Evolutionary conservation across 2,113 vertebrate genomes (phyloP).

Genomic region (Ceuthmochares aereus): DNA sequence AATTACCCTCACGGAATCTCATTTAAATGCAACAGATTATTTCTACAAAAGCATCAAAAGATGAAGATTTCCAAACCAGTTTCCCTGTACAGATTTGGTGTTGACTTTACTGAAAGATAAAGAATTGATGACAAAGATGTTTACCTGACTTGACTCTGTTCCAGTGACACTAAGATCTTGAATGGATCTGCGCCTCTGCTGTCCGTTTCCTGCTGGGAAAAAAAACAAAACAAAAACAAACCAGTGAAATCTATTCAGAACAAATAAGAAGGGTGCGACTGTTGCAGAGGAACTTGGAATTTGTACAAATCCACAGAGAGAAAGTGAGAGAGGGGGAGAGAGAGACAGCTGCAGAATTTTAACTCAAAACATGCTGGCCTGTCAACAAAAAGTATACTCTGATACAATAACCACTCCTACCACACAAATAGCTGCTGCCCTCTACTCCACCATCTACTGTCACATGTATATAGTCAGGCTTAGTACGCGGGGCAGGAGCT

Average conservation of each 20-base stretch:
- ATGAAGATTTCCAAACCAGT: neutral
- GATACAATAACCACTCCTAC: slow-evolving; percentile 78
- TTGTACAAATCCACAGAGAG: slow-evolving; percentile 76
- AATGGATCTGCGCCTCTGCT: slow-evolving; percentile 94
- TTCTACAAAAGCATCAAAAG: neutral
- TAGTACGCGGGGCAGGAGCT: slow-evolving; percentile 71
- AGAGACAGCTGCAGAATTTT: slow-evolving; percentile 83
- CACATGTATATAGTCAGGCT: slow-evolving; percentile 76
- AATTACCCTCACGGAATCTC: neutral
- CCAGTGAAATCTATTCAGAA: slow-evolving; percentile 66
- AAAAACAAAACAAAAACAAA: slow-evolving; percentile 68
- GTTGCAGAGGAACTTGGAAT: slow-evolving; percentile 74
- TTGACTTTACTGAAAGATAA: slow-evolving; percentile 21
- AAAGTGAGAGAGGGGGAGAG: slow-evolving; percentile 55
- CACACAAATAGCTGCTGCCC: slow-evolving; percentile 76
- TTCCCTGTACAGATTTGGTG: neutral
- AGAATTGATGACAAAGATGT: slow-evolving; percentile 17
- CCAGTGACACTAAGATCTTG: slow-evolving; percentile 92
- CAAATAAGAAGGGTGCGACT: slow-evolving; percentile 54
- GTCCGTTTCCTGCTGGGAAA: slow-evolving; percentile 86
- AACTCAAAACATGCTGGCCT: slow-evolving; percentile 76
- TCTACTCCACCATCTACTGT: slow-evolving; percentile 80
- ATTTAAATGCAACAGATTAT: neutral
- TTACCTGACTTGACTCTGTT: slow-evolving; percentile 95
- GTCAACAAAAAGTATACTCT: slow-evolving; percentile 72